Base-by-base conservation (phyloP, 2,888 invertebrate species). In the Latrodectus elegans region DNA sequence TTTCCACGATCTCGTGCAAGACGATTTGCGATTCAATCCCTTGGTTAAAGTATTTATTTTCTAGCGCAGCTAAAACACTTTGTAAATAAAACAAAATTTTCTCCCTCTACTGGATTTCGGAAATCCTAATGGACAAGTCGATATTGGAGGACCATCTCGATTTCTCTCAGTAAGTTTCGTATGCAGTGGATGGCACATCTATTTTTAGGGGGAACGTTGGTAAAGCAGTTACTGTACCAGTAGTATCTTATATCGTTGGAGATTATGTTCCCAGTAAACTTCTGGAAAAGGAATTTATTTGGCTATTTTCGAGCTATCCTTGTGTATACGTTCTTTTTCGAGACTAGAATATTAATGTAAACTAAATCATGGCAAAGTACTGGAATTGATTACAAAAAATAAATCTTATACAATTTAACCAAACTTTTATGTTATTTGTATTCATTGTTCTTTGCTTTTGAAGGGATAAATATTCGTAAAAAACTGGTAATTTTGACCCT, bases 281-380 rank as follows among this genome's bases (percentile, higher is more conserved):
- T 74, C 81, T 67, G 73, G 81, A 81, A 80, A 80, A 80, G 72
- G 80, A 80, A 81, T 81, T 79, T 81, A 52, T 38, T 53, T 26
- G 55, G 12, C 9, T 60, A 51, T 81, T 81, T 81, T 81, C 73
- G 73, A 53, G 72, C 49, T 11, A 15, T 26, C 53, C 67, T 73
- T 14, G 73, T 52, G 67, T 65, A 65, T 81, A 67, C 67, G 67
- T 74, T 72, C 6, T 38, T 38, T 67, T 15, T 26, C 67, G 72
- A 53, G 67, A 53, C 26, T 38, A 67, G 81, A 81, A 72, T 80
- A 80, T 51, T 64, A 73, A 81, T 81, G 80, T 49, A 17, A 26
- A 17, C 53, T 51, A 60, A 64, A 78, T 26, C 26, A 53, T 70
- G 8, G 51, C 6, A 51, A 51, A 72, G 81, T 73, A 65, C 49